A percentile compares a stretch with the other conserved stretches of the same genome.
These are phyloP conservation scores for Peucedramus taeniatus DNA, from an alignment of 2,113 vertebrate species.

Conservation along the genomic window DNA sequence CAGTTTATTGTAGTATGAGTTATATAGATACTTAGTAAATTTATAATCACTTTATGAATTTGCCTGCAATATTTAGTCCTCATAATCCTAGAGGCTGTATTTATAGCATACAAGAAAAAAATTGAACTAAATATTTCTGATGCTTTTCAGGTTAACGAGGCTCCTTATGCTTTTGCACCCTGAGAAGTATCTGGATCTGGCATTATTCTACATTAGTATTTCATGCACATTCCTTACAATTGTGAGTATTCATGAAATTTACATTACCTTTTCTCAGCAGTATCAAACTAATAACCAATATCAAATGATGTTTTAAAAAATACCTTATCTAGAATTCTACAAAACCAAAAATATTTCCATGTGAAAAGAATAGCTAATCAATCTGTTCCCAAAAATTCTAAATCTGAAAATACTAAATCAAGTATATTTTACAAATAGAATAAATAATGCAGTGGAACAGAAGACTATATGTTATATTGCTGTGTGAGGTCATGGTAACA, in stretches of 20 bases:
- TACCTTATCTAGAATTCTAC: neutral
- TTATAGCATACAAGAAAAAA: neutral
- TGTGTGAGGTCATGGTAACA: neutral
- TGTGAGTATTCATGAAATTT: slow-evolving; percentile 38
- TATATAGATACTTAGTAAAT: neutral
- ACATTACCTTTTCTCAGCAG: slow-evolving; percentile 32
- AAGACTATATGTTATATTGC: neutral
- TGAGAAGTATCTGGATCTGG: neutral
- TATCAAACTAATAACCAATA: slow-evolving; percentile 26
- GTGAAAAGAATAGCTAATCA: slow-evolving; percentile 3
- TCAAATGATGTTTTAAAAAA: slow-evolving; percentile 11
- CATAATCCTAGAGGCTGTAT: neutral
- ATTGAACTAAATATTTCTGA: neutral
- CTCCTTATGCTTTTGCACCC: slow-evolving; percentile 1
- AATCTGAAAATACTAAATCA: neutral
- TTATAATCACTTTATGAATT: neutral
- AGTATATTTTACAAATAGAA: neutral
- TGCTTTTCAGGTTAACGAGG: neutral
- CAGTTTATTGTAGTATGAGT: neutral
- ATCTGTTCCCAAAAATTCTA: neutral
- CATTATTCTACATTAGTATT: slow-evolving; percentile 32
- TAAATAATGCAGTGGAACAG: slow-evolving; percentile 40
- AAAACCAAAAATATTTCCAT: neutral
- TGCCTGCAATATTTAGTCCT: neutral
- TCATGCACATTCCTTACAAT: slow-evolving; percentile 30